A percentile compares a stretch with the other conserved stretches of the same genome.
phyloP scores from a whole-genome alignment of 2,113 vertebrate genomes.

The Leptosomus discolor region DNA sequence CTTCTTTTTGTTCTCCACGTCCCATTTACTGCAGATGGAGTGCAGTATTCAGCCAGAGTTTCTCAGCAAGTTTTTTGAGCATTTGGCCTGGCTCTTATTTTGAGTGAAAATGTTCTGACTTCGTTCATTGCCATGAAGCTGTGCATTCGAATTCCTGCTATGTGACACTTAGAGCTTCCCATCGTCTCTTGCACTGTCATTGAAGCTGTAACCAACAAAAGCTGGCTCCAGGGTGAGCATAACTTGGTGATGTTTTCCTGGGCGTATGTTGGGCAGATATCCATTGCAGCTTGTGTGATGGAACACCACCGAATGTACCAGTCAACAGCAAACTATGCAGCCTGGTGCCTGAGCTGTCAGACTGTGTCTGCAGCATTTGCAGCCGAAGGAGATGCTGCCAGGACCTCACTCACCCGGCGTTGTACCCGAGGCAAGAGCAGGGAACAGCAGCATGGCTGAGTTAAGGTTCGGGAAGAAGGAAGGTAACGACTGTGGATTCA shows the following conservation, averaged over 20 bases:
- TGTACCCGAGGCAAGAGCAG: neutral
- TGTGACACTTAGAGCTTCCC: conserved; percentile 42
- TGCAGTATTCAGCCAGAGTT: conserved; percentile 20
- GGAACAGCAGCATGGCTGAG: neutral
- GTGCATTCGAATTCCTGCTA: neutral
- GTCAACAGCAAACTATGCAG: conserved; percentile 64
- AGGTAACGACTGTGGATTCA: conserved; percentile 28
- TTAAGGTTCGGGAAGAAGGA: conserved; percentile 14
- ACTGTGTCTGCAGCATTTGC: conserved; percentile 16
- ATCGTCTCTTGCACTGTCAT: conserved; percentile 30
- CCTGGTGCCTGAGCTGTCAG: conserved; percentile 65
- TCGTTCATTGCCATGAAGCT: neutral
- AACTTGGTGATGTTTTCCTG: conserved; percentile 51
- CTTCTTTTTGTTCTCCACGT: conserved; percentile 15
- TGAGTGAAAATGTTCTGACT: conserved; percentile 53
- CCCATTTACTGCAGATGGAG: conserved; percentile 49
- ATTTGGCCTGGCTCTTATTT: conserved; percentile 55
- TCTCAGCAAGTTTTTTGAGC: conserved; percentile 25
- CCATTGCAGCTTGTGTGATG: conserved; percentile 54
- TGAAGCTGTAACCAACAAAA: conserved; percentile 55
- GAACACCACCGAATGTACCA: conserved; percentile 34
- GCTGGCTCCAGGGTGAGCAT: conserved; percentile 26
- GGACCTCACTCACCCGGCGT: neutral
- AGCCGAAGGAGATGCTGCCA: conserved; percentile 1
- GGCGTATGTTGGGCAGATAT: conserved; percentile 52